Base-by-base conservation (phyloP, 2,888 invertebrate species). In the Tineola bisselliella region DNA sequence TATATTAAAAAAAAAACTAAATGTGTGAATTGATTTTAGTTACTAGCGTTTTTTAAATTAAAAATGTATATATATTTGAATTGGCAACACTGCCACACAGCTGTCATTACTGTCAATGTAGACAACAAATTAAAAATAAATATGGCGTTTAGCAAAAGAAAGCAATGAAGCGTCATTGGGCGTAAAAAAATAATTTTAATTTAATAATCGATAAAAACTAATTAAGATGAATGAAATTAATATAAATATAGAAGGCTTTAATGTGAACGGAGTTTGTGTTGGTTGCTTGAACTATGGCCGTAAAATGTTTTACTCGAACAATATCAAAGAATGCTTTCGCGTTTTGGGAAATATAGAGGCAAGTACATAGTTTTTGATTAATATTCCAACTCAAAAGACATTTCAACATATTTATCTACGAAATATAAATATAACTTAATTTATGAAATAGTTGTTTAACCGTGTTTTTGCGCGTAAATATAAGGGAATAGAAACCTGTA, bases 181-280 rank as follows among this genome's bases (percentile, higher is more conserved):
- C 67, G 66, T 63, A 69, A 75, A 71, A 76, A 48, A 48, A 64
- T 66, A 70, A 71, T 74, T 74, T 73, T 15, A 25, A 17, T 52
- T 52, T 56, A 18, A 57, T 61, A 62, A 63, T 57, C 11, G n/a
- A 0, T 31, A 43, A 13, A 15, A 62, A 61, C n/a, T 59, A 38
- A 6, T 33, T 13, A 75, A 70, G 71, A 83, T 84, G 83, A 80
- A 71, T 65, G 86, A 87, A 75, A 77, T 87, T 33, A 79, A 87
- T 61, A 86, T 87, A 65, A 84, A 86, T 66, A 86, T 87, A 59
- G 87, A 86, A 68, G 87, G 87, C 1, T 87, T 79, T 62, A 87
- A 86, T 68, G 87, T 84, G 25, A 87, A 86, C 57, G 86, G 87
- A 0, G 81, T 87, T 66, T 87, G 87, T 66, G 87, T 86, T 0